Base-by-base conservation (phyloP, 2,797 vertebrate genomes). In the Sarcoramphus papa region DNA sequence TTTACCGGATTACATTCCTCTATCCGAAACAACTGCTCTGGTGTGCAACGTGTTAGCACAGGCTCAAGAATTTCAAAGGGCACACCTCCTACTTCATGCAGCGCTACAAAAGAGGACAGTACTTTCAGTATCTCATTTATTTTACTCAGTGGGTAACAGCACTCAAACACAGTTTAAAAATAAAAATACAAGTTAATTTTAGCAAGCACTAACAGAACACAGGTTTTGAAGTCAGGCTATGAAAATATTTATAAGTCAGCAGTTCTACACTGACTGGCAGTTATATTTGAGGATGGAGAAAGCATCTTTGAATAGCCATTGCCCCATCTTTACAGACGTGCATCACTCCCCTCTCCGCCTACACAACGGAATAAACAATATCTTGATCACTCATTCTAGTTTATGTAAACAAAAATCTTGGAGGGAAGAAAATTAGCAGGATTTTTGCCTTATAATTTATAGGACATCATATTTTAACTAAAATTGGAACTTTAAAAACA, bases 11-110 rank as follows among this genome's bases (percentile, higher is more conserved):
- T 99, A 96, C 48, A 98, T 92, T 99, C 98, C 96, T 99, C 99
- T 94, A 99, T 98, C 83, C 96, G 98, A 35, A 98, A 97, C 93
- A 99, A 98, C 94, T 99, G 99, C 80, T 99, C 97, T 30, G 99
- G 98, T 37, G 98, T 99, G 92, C 99, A 99, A 83, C 98, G 98
- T 93, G 98, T 98, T 97, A 99, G 95, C 80, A 99, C 99, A 7
- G 99, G 99, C 96, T 99, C 98, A 33, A 99, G 97, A 96, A 99
- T 98, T 91, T 99, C 99, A 98, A 99, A 99, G 2, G 99, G 99
- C 85, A 99, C 98, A 31, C 98, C 98, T 30, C 98, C 98, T 51
- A 99, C 99, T 97, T 99, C 99, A 96, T 98, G 98, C 16, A 99
- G 98, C n/a, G 98, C 99, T 99, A 95, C 45, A 82, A 96, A 75